Base-by-base conservation (phyloP, 2,113 vertebrate genomes). In the Oreamnos americanus region DNA sequence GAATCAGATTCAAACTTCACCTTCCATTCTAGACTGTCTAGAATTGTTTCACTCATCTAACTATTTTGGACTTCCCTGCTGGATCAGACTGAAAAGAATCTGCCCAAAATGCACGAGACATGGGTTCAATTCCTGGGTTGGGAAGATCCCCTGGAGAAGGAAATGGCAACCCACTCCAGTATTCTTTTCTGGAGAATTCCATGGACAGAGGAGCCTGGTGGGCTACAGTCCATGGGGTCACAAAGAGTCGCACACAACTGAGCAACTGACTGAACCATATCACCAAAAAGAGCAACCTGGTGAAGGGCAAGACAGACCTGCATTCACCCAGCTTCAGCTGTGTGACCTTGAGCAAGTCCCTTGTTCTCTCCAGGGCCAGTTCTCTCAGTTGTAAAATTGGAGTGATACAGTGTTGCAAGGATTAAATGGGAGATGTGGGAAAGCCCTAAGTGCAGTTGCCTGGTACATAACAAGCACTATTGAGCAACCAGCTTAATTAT, bases 401-500 rank as follows among this genome's bases (percentile, higher is more conserved):
- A 96, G 67, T 12, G 88, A 81, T 78, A 93, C 94, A 82, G 45
- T 90, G 86, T 94, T 91, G 82, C 92, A 16, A 86, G 78, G 71
- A 94, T 89, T 88, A 91, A 15, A 51, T 6, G 79, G 76, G 92
- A 79, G 55, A n/a, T 26, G 26, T 71, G 88, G 91, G 91, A 89
- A 97, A 67, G 87, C 47, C 51, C 55, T 96, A 91, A 93, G 62
- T n/a, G 5, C 53, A 16, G 47, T 36, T 39, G 71, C 81, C 51
- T 58, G 17, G 43, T 79, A 19, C 94, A 36, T 25, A 57, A 51
- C 39, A 16, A 64, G 87, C 74, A 87, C 94, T 92, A 36, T 51
- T 94, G 95, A 96, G 91, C 90, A 88, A 87, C 92, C 81, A 57
- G 79, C 74, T 97, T 96, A 90, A 87, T 93, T 81, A 21, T 51